These are phyloP conservation scores for Thymallus thymallus DNA, from an alignment of 2,113 vertebrate genomes.

Conservation along the genomic window DNA sequence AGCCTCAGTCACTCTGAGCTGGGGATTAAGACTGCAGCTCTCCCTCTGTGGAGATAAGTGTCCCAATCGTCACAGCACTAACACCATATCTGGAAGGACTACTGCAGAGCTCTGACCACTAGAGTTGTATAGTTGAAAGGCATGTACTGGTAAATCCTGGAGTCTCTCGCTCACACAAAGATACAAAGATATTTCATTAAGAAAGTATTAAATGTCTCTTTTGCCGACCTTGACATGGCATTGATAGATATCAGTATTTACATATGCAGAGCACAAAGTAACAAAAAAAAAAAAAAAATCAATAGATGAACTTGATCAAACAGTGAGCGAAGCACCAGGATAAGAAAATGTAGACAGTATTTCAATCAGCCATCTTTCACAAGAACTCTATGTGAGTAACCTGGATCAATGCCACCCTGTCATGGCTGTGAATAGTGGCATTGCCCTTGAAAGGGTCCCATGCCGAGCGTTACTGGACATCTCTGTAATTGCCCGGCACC, in stretches of 20 bases:
- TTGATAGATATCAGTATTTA: background rate
- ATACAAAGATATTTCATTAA: background rate
- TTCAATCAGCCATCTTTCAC: slow-evolving; percentile 26
- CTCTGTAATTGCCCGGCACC: background rate
- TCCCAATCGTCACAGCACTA: background rate
- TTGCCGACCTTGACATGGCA: background rate
- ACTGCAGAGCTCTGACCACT: background rate
- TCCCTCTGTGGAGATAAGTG: background rate
- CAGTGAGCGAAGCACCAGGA: slow-evolving; percentile 11
- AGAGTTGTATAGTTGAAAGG: background rate
- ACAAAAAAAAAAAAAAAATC: slow-evolving; percentile 3
- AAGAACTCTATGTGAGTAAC: slow-evolving; percentile 12
- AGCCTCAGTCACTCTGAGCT: background rate
- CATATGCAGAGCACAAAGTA: background rate
- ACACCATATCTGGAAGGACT: background rate
- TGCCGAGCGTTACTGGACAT: background rate
- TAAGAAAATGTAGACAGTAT: slow-evolving; percentile 15
- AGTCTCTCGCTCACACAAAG: too few species aligned
- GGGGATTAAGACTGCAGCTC: background rate
- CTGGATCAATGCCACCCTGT: slow-evolving; percentile 15
- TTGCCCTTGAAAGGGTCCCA: background rate
- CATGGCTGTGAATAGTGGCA: slow-evolving; percentile 11
- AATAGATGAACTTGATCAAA: slow-evolving; percentile 20
- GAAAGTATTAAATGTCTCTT: background rate
- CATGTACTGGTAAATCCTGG: too few species aligned